Percentiles rank a stretch among this genome's conserved stretches.
phyloP scores from a whole-genome alignment of 2,888 invertebrate species.

The Hylaea fasciaria region DNA sequence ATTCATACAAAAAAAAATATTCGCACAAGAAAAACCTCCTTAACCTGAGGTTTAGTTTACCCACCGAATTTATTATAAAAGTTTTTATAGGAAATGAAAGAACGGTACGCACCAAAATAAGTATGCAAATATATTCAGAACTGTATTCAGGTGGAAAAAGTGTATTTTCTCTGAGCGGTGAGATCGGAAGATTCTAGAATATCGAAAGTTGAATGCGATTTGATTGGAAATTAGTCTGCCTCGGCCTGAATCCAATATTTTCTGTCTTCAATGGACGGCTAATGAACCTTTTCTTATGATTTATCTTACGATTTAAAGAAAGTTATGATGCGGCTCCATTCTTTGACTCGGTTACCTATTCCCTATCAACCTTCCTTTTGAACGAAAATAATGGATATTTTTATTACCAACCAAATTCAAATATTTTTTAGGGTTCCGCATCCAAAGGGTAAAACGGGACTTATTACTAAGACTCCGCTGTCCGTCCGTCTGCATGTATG shows the following conservation, averaged over 20 bases:
- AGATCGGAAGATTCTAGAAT: conserved; percentile 13
- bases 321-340: not conserved
- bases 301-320: conserved; percentile 5
- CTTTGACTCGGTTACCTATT: not conserved
- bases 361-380: not conserved
- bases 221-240: conserved; percentile 40
- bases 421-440: no score
- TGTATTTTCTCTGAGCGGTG: not conserved
- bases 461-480: no score
- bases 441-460: no score
- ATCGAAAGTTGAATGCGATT: conserved; percentile 40
- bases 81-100: conserved; percentile 9
- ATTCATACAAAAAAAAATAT: no score
- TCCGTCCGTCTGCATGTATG: no score
- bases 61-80: not conserved
- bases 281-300: conserved; percentile 38
- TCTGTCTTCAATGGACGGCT: conserved; percentile 31
- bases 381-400: no score
- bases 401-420: no score
- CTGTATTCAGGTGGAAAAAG: conserved; percentile 1
- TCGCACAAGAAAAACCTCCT: not conserved
- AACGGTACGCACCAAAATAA: conserved; percentile 5
- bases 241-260: conserved; percentile 36
- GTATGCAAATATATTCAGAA: conserved; percentile 15
- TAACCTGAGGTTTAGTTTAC: not conserved